Conservation (phyloP, 2,888 invertebrate genomes). For the Acleris sparsana region DNA sequence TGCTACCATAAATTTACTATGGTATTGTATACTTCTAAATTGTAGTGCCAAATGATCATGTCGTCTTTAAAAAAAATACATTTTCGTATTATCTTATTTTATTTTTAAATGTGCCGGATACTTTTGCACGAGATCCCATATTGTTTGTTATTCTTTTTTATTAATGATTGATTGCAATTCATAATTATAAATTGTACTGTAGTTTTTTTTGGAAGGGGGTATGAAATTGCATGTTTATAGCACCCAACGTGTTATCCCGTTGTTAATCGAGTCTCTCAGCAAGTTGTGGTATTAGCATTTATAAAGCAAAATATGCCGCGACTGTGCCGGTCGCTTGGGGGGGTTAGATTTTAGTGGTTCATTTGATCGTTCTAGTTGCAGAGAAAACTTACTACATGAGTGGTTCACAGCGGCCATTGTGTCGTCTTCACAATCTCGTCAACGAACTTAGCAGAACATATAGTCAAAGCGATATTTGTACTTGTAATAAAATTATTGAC, state of each 20-base stretch:
- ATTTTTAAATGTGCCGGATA: slow-evolving; percentile 13
- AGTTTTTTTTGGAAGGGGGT: no score
- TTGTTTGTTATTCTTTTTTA: slow-evolving; percentile 6
- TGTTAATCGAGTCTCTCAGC: no score
- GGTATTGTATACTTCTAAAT: slow-evolving; percentile 22
- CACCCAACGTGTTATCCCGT: neutral
- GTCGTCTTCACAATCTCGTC: no score
- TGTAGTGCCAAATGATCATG: slow-evolving; percentile 37
- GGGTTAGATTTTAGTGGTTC: neutral
- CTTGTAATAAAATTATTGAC: neutral
- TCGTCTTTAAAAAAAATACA: slow-evolving; percentile 20
- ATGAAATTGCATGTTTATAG: no score
- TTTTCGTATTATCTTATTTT: slow-evolving; percentile 4
- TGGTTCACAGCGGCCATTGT: neutral
- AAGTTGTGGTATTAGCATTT: neutral
- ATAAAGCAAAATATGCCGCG: neutral
- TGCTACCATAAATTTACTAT: no score
- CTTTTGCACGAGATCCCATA: slow-evolving; percentile 16
- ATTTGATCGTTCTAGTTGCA: neutral
- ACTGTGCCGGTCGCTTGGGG: neutral
- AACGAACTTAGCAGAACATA: neutral
- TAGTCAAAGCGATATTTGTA: slow-evolving; percentile 2
- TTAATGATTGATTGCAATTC: neutral
- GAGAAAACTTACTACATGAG: neutral
- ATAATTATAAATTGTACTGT: no score